Evolutionary conservation across 2,113 vertebrate species (phyloP), one percentile per base, ranked within the genome.

Genomic region (Cavia porcellus): DNA sequence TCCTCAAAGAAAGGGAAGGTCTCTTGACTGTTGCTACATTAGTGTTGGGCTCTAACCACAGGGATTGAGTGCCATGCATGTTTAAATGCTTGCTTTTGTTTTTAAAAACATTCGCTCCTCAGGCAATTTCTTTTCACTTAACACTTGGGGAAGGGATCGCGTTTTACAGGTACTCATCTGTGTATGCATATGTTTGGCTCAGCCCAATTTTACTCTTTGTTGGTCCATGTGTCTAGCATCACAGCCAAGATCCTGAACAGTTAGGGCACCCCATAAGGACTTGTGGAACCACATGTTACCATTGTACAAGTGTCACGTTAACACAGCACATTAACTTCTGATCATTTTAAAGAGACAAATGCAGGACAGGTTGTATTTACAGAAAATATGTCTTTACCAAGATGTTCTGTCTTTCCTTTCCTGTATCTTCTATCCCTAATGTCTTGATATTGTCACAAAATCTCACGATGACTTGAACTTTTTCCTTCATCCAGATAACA

Each of bases 301-400:
- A 93, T 75, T 93, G 95, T 74, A 94, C 87, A 85, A 92, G n/a
- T 84, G 47, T 38, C 38, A 96, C 4, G 17, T 52, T 77, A 92
- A 89, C 5, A 89, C 17, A 74, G 24, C 38, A 72, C 35, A 32
- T 55, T 55, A 83, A 45, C 22, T 12, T 75, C 42, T 80, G 25
- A 7, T 35, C 15, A 47, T 62, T 57, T 80, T 93, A 4, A 84
- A 87, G 68, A 95, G 35, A 88, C 6, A 92, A 74, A 83, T 57
- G 38, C 11, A 83, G 59, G 89, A 10, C 14, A 57, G 74, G 81
- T 62, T n/a, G 28, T 95, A 86, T 30, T 42, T 87, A 83, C 1
- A 95, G 45, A 89, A 95, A 77, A 68, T 84, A 55, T 38, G 8
- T 87, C 79, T 92, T 93, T 64, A 80, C 38, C 42, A 75, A 79